Evolutionary conservation across 2,888 invertebrate genomes (phyloP).

Genomic region (Dermolepida albohirtum): DNA sequence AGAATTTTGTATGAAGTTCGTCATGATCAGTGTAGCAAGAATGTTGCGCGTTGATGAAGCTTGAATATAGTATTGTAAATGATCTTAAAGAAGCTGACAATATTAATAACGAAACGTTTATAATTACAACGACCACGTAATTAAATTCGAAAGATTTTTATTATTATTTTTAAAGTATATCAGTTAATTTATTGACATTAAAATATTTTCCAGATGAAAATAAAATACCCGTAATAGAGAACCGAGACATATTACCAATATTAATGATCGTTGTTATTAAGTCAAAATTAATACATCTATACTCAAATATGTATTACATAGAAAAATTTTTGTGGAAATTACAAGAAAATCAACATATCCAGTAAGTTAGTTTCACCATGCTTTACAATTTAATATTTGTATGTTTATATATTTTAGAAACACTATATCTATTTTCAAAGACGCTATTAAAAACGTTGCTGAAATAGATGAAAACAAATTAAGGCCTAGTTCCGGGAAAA

Average conservation of each 20-base stretch:
- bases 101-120: too few species aligned
- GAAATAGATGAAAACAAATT: slow-evolving; percentile 46
- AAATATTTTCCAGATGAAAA: slow-evolving; percentile 48
- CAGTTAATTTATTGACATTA: too few species aligned
- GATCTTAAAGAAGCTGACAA: too few species aligned
- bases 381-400: background rate
- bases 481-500: slow-evolving; percentile 49
- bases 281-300: slow-evolving; percentile 63
- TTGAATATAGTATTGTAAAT: too few species aligned
- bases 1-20: too few species aligned
- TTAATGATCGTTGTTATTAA: slow-evolving; percentile 63
- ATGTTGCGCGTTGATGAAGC: too few species aligned
- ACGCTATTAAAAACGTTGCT: slow-evolving; percentile 50
- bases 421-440: slow-evolving; percentile 54
- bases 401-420: slow-evolving; percentile 48
- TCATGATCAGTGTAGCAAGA: too few species aligned
- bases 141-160: too few species aligned
- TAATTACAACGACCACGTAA: too few species aligned
- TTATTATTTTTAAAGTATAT: too few species aligned
- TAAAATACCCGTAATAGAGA: slow-evolving; percentile 58
- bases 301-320: slow-evolving; percentile 65
- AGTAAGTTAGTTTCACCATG: slow-evolving; percentile 30
- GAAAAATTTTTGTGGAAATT: slow-evolving; percentile 60
- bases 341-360: slow-evolving; percentile 48
- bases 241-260: slow-evolving; percentile 62